These are phyloP conservation scores for Psammodynastes pulverulentus DNA, from an alignment of 2,113 vertebrate genomes.

Conservation along the genomic window DNA sequence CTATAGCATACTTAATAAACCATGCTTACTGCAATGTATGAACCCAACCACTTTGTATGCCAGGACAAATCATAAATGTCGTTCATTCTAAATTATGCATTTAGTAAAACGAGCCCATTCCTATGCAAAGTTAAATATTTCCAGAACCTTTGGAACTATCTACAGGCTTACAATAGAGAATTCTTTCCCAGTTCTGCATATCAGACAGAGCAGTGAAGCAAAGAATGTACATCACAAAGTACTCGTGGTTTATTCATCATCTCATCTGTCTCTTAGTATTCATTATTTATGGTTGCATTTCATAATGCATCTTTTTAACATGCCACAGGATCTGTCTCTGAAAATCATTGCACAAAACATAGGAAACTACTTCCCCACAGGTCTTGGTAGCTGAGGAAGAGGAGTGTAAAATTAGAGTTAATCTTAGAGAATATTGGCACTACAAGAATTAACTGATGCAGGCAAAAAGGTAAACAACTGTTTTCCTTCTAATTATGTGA, in stretches of 20 bases:
- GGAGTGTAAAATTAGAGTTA: background rate
- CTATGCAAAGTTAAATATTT: background rate
- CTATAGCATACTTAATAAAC: background rate
- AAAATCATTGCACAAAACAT: background rate
- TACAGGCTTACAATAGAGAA: background rate
- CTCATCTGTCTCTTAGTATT: conserved; percentile 27
- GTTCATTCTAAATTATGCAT: background rate
- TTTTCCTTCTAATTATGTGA: background rate
- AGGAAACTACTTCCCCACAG: background rate
- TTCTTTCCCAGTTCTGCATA: background rate
- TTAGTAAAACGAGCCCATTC: background rate
- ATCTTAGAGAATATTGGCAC: background rate
- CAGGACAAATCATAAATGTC: background rate
- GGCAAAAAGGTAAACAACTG: background rate
- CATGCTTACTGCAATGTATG: background rate
- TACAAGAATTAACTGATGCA: background rate
- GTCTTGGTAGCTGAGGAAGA: background rate
- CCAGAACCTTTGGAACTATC: background rate
- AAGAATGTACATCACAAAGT: conserved; percentile 14
- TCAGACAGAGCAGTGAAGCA: conserved; percentile 17
- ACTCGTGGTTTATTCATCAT: conserved; percentile 28
- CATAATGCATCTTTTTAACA: conserved; percentile 13
- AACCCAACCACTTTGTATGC: background rate
- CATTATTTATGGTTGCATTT: conserved; percentile 26
- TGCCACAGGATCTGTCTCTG: conserved; percentile 1